phyloP scores from a whole-genome alignment of 2,797 vertebrate genomes.

The Heteromormyrus szaboi region DNA sequence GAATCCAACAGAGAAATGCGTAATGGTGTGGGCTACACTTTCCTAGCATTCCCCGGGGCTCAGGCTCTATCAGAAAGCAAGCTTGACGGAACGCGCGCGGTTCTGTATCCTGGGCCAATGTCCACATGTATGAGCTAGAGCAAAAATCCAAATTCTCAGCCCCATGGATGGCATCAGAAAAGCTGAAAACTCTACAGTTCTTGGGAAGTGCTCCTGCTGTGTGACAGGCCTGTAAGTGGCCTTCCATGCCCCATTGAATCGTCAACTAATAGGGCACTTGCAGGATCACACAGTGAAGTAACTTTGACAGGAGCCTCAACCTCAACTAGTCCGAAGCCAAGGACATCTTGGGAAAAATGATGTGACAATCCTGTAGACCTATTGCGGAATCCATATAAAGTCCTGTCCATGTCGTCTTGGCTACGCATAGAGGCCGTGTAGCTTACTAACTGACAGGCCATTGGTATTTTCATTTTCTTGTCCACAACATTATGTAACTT shows the following conservation, averaged over 20 bases:
- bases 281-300: neutral
- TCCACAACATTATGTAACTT: neutral
- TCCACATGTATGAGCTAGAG: neutral
- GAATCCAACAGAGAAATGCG: neutral
- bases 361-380: neutral
- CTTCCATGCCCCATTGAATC: neutral
- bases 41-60: neutral
- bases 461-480: constrained; percentile 11
- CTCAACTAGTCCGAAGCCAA: neutral
- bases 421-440: neutral
- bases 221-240: constrained; percentile 2
- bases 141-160: neutral
- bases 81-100: neutral
- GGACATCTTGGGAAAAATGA: neutral
- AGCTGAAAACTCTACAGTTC: neutral
- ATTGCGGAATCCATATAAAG: neutral
- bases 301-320: constrained; percentile 6
- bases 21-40: neutral
- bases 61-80: neutral
- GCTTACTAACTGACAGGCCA: constrained; percentile 8
- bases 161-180: neutral
- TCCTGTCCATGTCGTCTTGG: neutral
- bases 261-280: constrained; percentile 2
- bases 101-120: neutral
- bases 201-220: neutral